These are phyloP conservation scores for Ptychochromis oligacanthus DNA, from an alignment of 2,113 vertebrate species.

Conservation along the genomic window DNA sequence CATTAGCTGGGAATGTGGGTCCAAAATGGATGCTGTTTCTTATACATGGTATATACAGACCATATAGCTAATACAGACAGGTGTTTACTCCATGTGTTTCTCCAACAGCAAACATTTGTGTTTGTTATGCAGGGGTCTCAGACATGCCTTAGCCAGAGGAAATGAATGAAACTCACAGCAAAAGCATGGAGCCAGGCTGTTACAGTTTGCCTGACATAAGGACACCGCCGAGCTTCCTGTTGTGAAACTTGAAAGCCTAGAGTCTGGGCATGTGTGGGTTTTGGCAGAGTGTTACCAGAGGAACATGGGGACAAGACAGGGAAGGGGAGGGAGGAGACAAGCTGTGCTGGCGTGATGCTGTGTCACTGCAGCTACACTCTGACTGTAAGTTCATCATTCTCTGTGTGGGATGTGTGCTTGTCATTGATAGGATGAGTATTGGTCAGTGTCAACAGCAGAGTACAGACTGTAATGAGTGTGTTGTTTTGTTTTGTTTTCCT, in stretches of 20 bases:
- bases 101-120: neutral
- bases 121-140: neutral
- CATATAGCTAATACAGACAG: neutral
- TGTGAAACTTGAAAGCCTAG: slow-evolving; percentile 13
- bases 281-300: slow-evolving; percentile 29
- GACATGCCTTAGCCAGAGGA: neutral
- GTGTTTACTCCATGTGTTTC: neutral
- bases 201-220: slow-evolving; percentile 33
- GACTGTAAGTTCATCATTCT: neutral
- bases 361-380: slow-evolving; percentile 14
- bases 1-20: slow-evolving; percentile 27
- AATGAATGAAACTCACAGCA: neutral
- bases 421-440: neutral
- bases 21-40: slow-evolving; percentile 62
- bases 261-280: slow-evolving; percentile 36
- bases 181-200: slow-evolving; percentile 16
- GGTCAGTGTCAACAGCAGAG: neutral
- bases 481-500: neutral
- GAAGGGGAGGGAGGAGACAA: neutral
- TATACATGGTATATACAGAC: neutral
- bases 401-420: neutral
- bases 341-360: slow-evolving; percentile 27
- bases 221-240: slow-evolving; percentile 27
- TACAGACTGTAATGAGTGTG: neutral
- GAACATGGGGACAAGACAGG: neutral